phyloP scores from a whole-genome alignment of 2,797 vertebrate genomes.

The Galagoides demidoff region DNA sequence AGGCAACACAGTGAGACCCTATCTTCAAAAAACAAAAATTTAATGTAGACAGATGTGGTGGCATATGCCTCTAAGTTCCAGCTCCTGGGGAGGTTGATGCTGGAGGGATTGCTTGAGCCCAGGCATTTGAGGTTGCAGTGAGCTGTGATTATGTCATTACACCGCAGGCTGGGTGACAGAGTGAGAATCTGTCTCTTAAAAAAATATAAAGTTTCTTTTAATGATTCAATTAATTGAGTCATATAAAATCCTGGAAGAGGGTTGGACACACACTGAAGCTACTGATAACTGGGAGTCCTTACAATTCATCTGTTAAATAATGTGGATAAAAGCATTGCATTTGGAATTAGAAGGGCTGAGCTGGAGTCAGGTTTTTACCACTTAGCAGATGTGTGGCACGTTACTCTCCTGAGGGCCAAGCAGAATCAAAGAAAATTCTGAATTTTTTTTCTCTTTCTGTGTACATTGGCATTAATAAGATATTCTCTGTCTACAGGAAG shows the following conservation, averaged over 20 bases:
- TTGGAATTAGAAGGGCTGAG: background rate
- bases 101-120: background rate
- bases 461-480: background rate
- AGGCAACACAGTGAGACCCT: background rate
- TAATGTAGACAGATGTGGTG: background rate
- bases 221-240: background rate
- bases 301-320: background rate
- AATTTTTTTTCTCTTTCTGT: background rate
- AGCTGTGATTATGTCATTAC: background rate
- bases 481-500: background rate
- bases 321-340: background rate
- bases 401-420: background rate
- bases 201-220: constrained; percentile 1
- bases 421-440: background rate
- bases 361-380: background rate
- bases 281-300: background rate
- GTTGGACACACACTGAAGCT: background rate
- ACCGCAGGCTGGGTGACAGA: background rate
- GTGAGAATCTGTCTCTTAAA: background rate
- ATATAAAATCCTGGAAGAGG: background rate
- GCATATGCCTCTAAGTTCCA: background rate
- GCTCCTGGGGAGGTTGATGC: background rate
- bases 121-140: background rate
- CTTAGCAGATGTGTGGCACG: background rate
- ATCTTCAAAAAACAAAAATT: background rate